These are phyloP conservation scores for Omphaloscelis lunosa DNA, from an alignment of 2,888 invertebrate species.

Conservation along the genomic window DNA sequence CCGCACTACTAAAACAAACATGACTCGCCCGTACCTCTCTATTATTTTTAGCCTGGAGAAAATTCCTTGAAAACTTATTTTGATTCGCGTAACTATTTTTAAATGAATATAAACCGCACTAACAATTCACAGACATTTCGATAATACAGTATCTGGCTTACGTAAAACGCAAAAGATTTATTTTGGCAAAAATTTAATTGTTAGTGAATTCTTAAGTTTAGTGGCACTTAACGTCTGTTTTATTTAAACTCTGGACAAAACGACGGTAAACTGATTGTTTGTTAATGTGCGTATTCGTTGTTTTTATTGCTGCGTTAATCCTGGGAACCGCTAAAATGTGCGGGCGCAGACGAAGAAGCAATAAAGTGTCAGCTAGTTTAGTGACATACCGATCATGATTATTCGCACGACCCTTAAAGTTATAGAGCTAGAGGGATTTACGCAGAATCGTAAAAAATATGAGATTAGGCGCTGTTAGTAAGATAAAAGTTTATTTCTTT, in stretches of 20 bases:
- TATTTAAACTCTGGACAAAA: constrained; percentile 69
- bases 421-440: constrained; percentile 4
- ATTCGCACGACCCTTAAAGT: constrained; percentile 2
- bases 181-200: constrained; percentile 60
- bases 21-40: constrained; percentile 30
- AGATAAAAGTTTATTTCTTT: constrained; percentile 18
- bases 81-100: constrained; percentile 63
- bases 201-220: constrained; percentile 70
- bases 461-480: constrained; percentile 7
- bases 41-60: constrained; percentile 64
- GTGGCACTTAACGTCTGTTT: constrained; percentile 70
- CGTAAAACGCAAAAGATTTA: constrained; percentile 60
- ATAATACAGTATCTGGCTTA: constrained; percentile 58
- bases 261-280: constrained; percentile 58
- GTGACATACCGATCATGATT: constrained; percentile 19
- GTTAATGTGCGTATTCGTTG: constrained; percentile 62
- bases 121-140: constrained; percentile 52
- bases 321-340: constrained; percentile 61
- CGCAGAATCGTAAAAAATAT: constrained; percentile 3
- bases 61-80: constrained; percentile 67
- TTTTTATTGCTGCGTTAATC: constrained; percentile 74
- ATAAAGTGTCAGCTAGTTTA: constrained; percentile 30
- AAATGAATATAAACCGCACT: constrained; percentile 56
- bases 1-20: constrained; percentile 36
- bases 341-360: constrained; percentile 15